These are phyloP conservation scores for Cyanoderma ruficeps DNA, from an alignment of 2,113 vertebrate species.

Conservation along the genomic window DNA sequence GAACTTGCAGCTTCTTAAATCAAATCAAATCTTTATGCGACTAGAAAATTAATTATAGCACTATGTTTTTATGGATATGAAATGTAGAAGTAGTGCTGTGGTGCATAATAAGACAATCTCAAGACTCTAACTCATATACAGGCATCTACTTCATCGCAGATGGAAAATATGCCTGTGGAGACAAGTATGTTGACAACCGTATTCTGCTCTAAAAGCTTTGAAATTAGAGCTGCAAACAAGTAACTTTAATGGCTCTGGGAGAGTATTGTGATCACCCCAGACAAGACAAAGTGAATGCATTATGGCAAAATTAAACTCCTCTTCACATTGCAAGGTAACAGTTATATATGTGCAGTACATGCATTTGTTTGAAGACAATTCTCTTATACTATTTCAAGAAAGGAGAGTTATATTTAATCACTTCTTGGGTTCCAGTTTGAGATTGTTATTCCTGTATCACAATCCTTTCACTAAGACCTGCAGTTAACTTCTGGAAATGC, in stretches of 20 bases:
- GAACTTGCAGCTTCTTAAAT: constrained; percentile 21
- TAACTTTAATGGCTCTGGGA: not conserved
- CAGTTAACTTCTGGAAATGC: not conserved
- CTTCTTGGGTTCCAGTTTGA: not conserved
- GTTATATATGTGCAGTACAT: not conserved
- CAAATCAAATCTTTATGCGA: not conserved
- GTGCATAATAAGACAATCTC: not conserved
- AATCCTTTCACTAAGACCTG: not conserved
- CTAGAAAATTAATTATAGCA: constrained; percentile 39
- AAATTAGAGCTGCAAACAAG: not conserved
- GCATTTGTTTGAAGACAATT: not conserved
- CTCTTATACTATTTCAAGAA: not conserved
- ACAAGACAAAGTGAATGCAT: not conserved
- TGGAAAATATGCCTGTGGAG: not conserved
- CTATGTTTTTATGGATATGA: constrained; percentile 6
- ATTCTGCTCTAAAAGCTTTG: not conserved
- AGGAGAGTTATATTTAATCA: not conserved
- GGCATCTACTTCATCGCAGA: not conserved
- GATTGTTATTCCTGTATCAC: not conserved
- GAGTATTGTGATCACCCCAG: not conserved
- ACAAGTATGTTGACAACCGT: not conserved
- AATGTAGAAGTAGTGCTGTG: not conserved
- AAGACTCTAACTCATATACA: not conserved
- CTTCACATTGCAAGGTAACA: not conserved
- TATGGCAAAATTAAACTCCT: not conserved